Conservation (phyloP, 2,888 invertebrate genomes). For the Tetranychus truncatus region DNA sequence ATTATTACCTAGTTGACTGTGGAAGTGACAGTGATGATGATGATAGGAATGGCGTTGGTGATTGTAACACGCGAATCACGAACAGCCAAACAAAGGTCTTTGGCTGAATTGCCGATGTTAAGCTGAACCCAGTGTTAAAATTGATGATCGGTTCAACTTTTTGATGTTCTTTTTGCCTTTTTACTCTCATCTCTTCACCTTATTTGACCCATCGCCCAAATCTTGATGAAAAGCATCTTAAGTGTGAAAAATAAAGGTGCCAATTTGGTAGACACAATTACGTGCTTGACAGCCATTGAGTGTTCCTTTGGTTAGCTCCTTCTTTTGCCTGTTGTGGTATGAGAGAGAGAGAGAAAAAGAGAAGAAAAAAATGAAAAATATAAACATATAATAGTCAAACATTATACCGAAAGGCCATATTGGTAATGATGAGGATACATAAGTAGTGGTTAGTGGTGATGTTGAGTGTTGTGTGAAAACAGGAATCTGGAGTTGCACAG, state of each 20-base stretch:
- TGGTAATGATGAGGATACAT: neutral
- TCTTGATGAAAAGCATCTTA: neutral
- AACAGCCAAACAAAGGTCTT: neutral
- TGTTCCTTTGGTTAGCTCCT: neutral
- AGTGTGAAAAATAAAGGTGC: neutral
- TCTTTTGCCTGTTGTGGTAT: neutral
- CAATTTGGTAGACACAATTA: neutral
- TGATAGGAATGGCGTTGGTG: neutral
- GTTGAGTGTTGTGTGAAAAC: slow-evolving; percentile 1
- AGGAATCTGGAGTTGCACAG: neutral
- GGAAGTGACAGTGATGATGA: neutral
- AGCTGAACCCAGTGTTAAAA: neutral
- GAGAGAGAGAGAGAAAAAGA: neutral
- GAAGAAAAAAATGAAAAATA: neutral
- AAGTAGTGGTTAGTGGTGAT: neutral
- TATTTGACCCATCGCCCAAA: neutral
- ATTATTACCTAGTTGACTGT: neutral
- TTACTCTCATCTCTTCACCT: neutral
- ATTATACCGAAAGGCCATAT: neutral
- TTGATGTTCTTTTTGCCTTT: neutral
- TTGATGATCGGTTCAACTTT: neutral
- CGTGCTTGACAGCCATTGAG: neutral
- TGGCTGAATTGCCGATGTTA: neutral
- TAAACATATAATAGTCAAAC: neutral
- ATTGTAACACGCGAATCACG: neutral